phyloP scores from a whole-genome alignment of 2,888 invertebrate species.

The Chouioia cunea region DNA sequence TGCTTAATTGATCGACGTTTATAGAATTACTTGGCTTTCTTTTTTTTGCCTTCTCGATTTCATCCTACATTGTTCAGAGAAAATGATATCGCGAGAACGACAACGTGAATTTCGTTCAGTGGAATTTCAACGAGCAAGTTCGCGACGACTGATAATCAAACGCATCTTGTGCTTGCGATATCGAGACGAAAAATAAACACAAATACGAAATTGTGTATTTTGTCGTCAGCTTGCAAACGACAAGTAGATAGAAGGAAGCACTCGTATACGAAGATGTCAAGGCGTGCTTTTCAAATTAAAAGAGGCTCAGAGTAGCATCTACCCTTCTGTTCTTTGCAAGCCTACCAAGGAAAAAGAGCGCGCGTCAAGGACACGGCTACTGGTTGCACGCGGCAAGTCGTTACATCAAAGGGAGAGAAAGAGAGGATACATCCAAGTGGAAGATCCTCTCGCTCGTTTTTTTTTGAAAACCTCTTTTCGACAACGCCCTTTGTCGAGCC shows the following conservation, averaged over 20 bases:
- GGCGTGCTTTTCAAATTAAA: conserved; percentile 37
- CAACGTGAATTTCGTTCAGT: neutral
- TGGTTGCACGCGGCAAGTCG: conserved; percentile 18
- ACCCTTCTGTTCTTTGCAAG: neutral
- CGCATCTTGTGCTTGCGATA: neutral
- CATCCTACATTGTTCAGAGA: no score
- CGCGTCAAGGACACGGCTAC: conserved; percentile 36
- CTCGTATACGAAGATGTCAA: conserved; percentile 35
- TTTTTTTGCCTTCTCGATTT: neutral
- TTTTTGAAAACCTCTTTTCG: neutral
- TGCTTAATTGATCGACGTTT: conserved; percentile 28
- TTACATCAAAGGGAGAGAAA: conserved; percentile 41
- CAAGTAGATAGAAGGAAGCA: no score
- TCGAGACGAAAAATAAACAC: conserved; percentile 18
- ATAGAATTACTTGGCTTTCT: conserved; percentile 21
- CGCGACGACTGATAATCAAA: no score
- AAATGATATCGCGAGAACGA: neutral
- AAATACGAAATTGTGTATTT: no score
- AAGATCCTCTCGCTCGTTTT: conserved; percentile 18
- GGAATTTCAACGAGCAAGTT: no score
- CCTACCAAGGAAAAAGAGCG: conserved; percentile 23
- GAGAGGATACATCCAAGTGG: conserved; percentile 29
- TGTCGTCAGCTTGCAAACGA: no score
- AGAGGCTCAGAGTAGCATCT: conserved; percentile 16
- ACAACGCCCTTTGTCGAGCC: neutral